A percentile compares a stretch with the other conserved stretches of the same genome.
These are phyloP conservation scores for Phalloptychus januarius DNA, from an alignment of 2,797 vertebrate genomes.

Conservation along the genomic window DNA sequence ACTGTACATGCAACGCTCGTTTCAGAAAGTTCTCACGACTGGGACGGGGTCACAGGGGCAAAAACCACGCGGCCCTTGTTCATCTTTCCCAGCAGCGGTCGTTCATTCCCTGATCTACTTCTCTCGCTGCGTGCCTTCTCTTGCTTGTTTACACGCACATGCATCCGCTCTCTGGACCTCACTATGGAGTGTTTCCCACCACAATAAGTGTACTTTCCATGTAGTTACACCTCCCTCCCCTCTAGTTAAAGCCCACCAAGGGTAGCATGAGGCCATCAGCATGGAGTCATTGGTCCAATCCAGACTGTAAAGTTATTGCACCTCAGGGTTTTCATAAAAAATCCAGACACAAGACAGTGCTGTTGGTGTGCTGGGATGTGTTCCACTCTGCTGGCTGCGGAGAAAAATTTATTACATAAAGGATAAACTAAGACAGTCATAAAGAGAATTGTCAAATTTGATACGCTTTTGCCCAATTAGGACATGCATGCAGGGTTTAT, in stretches of 20 bases:
- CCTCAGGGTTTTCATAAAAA: constrained; percentile 62
- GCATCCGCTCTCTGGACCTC: constrained; percentile 24
- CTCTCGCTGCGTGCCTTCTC: neutral
- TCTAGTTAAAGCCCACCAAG: constrained; percentile 35
- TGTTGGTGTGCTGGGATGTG: constrained; percentile 41
- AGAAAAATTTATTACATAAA: constrained; percentile 26
- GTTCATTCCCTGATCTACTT: constrained; percentile 21
- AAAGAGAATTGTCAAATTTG: neutral
- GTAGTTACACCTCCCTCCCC: neutral
- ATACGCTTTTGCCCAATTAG: neutral
- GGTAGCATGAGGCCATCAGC: constrained; percentile 56
- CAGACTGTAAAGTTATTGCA: constrained; percentile 61
- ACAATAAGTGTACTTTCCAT: constrained; percentile 51
- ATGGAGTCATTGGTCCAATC: constrained; percentile 61
- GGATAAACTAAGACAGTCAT: constrained; percentile 8
- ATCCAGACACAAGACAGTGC: constrained; percentile 39
- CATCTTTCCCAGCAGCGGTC: constrained; percentile 57
- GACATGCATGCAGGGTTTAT: neutral
- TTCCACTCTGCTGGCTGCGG: constrained; percentile 33
- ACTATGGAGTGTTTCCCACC: constrained; percentile 56
- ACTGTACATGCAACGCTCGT: constrained; percentile 20
- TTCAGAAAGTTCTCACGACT: constrained; percentile 70
- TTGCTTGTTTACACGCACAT: constrained; percentile 20
- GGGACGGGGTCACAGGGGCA: constrained; percentile 57
- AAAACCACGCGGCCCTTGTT: constrained; percentile 46